A percentile compares a stretch with the other conserved stretches of the same genome.
phyloP scores from a whole-genome alignment of 1,140 invertebrate species.

The Neocloeon triangulifer region DNA sequence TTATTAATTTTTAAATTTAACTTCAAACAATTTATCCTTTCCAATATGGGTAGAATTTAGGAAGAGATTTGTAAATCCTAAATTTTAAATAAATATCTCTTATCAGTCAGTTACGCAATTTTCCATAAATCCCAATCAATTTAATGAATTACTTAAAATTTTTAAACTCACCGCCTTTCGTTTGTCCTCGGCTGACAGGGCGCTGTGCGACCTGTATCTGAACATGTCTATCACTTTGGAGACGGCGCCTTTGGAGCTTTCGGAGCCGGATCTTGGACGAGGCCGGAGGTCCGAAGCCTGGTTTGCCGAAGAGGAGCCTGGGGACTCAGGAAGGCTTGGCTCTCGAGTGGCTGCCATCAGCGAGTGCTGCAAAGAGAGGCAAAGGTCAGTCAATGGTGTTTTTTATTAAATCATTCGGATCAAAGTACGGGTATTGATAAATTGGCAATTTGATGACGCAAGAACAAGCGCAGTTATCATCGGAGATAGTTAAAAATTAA shows the following conservation, averaged over 20 bases:
- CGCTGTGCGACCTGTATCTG: constrained; percentile 50
- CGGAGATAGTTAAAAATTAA: no score
- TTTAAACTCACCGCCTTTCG: constrained; percentile 46
- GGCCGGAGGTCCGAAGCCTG: not conserved
- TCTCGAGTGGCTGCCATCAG: constrained; percentile 14
- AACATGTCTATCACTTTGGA: constrained; percentile 75
- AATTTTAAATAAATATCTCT: no score
- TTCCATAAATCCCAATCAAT: no score
- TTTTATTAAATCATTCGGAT: not conserved
- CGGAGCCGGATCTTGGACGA: constrained; percentile 3
- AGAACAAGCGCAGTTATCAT: no score
- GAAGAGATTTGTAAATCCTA: no score
- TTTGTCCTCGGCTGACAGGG: constrained; percentile 42
- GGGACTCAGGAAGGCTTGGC: constrained; percentile 6
- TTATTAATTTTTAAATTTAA: no score
- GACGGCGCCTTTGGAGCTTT: constrained; percentile 13
- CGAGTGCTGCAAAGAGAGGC: constrained; percentile 14
- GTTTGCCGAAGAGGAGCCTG: constrained; percentile 5
- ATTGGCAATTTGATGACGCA: no score
- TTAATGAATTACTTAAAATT: no score
- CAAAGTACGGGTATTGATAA: no score
- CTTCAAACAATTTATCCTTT: no score
- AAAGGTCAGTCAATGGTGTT: not conserved
- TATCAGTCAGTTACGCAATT: no score
- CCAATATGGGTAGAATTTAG: no score